A percentile compares a stretch with the other conserved stretches of the same genome.
phyloP scores from a whole-genome alignment of 2,113 vertebrate genomes.

The Rhagologus leucostigma region DNA sequence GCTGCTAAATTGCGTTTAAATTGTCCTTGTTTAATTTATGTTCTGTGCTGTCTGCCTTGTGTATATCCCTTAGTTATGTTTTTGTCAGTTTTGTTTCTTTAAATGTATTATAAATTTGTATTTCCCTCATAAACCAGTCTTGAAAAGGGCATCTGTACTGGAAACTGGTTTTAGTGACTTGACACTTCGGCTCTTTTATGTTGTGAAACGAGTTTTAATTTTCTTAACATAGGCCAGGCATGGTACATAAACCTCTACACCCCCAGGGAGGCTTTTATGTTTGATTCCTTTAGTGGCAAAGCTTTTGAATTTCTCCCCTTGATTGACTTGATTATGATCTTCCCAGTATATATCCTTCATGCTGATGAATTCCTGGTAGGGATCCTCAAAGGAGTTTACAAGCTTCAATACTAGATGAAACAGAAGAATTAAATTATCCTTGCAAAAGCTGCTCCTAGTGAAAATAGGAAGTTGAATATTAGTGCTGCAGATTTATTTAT shows the following conservation, averaged over 20 bases:
- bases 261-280: conserved; percentile 58
- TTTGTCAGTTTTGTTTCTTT: conserved; percentile 53
- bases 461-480: conserved; percentile 17
- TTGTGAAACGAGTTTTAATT: conserved; percentile 72
- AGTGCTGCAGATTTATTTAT: neutral
- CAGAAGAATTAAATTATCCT: conserved; percentile 51
- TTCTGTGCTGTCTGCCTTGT: conserved; percentile 6
- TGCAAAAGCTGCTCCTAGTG: conserved; percentile 9
- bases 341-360: conserved; percentile 52
- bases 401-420: conserved; percentile 38
- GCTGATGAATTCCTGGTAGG: conserved; percentile 65
- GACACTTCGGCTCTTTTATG: conserved; percentile 67
- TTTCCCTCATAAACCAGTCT: conserved; percentile 70
- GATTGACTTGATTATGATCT: conserved; percentile 68
- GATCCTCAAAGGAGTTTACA: conserved; percentile 42
- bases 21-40: conserved; percentile 41
- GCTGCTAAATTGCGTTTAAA: neutral
- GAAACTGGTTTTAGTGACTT: conserved; percentile 71
- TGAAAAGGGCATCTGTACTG: conserved; percentile 63
- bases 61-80: conserved; percentile 22
- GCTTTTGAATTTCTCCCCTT: conserved; percentile 55
- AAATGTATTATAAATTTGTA: conserved; percentile 69
- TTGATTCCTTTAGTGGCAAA: conserved; percentile 60
- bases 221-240: conserved; percentile 73
- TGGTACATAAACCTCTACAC: conserved; percentile 64